These are phyloP conservation scores for Acrocephalus kingi DNA, from an alignment of 2,113 vertebrate species.

Conservation along the genomic window DNA sequence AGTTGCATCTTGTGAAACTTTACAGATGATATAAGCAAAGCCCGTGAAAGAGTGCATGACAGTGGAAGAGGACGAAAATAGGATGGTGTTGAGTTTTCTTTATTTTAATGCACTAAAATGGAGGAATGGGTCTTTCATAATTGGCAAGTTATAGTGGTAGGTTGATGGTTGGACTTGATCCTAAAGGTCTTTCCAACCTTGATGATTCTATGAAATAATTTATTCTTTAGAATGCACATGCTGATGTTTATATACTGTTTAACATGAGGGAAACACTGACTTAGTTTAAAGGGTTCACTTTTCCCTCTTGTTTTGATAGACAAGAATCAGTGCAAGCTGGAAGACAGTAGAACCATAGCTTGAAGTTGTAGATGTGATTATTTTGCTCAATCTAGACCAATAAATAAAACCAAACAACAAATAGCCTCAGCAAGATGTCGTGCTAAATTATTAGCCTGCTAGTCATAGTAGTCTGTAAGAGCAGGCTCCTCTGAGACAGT, in stretches of 20 bases:
- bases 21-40: neutral
- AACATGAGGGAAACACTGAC: neutral
- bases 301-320: neutral
- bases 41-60: neutral
- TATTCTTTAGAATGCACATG: neutral
- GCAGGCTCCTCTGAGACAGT: neutral
- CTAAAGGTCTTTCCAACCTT: neutral
- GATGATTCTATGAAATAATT: neutral
- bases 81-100: neutral
- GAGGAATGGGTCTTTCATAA: neutral
- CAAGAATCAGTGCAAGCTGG: neutral
- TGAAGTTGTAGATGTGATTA: neutral
- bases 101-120: neutral
- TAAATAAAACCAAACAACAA: neutral
- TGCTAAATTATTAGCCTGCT: neutral
- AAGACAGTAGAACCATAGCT: neutral
- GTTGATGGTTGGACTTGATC: neutral
- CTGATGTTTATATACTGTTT: neutral
- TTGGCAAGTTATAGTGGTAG: neutral
- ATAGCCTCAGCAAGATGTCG: neutral
- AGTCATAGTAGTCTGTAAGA: neutral
- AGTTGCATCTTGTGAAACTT: neutral
- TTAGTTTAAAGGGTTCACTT: neutral
- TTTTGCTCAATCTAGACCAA: neutral
- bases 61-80: neutral